Conservation (phyloP, 2,888 invertebrate genomes). For the Andrena haemorrhoa region DNA sequence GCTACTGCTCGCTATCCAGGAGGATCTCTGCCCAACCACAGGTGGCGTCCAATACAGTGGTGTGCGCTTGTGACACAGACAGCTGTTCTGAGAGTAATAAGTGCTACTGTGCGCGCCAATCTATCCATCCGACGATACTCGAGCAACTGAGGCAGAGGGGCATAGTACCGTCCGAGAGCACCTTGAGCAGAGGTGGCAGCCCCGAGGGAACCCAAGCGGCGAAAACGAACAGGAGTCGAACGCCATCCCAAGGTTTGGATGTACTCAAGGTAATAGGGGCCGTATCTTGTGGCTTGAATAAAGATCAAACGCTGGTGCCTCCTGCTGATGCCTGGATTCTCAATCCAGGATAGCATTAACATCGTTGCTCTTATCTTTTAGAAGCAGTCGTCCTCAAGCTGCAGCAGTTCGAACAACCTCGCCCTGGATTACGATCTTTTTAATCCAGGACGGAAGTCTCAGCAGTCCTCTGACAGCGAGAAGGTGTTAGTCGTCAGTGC, state of each 20-base stretch:
- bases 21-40: constrained; percentile 79
- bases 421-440: constrained; percentile 92
- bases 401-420: constrained; percentile 88
- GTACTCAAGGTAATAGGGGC: constrained; percentile 78
- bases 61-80: constrained; percentile 93
- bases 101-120: constrained; percentile 89
- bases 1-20: constrained; percentile 91
- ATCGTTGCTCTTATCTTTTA: constrained; percentile 43
- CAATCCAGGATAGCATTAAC: neutral
- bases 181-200: constrained; percentile 77
- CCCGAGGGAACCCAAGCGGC: constrained; percentile 75
- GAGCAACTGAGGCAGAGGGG: constrained; percentile 86
- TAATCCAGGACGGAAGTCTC: constrained; percentile 81
- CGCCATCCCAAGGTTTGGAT: constrained; percentile 82
- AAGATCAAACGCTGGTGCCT: neutral
- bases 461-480: constrained; percentile 79
- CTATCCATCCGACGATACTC: constrained; percentile 84
- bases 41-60: constrained; percentile 83
- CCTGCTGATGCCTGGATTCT: too few species aligned
- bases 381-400: constrained; percentile 78
- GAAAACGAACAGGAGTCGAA: constrained; percentile 70
- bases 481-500: constrained; percentile 86
- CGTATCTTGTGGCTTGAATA: neutral
- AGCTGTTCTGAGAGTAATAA: constrained; percentile 95
- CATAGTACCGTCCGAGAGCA: constrained; percentile 84